Evolutionary conservation across 2,888 invertebrate genomes (phyloP).

Genomic region (Cephus sareptanus): DNA sequence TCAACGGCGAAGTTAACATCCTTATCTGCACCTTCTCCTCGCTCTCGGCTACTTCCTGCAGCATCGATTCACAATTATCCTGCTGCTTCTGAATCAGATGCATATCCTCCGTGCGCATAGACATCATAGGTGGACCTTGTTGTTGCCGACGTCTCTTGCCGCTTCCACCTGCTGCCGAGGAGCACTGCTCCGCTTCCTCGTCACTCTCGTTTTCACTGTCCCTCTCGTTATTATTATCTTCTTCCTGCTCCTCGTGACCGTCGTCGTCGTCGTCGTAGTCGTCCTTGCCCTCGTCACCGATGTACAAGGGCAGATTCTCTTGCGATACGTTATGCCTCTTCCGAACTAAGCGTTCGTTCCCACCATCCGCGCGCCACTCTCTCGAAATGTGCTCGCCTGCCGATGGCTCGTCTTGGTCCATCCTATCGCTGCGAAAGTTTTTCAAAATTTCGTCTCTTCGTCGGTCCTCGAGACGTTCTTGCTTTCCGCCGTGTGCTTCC

Average conservation of each 20-base stretch:
- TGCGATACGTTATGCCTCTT: too few species aligned
- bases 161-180: too few species aligned
- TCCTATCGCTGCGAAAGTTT: conserved; percentile 31
- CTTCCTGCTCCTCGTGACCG: conserved; percentile 38
- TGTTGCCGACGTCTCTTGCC: too few species aligned
- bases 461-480: conserved; percentile 67
- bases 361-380: too few species aligned
- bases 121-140: too few species aligned
- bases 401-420: background rate
- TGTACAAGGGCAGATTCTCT: too few species aligned
- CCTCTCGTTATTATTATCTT: conserved; percentile 30
- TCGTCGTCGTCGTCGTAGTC: conserved; percentile 25
- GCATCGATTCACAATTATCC: conserved; percentile 57
- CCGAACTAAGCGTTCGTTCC: too few species aligned
- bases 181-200: too few species aligned
- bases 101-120: too few species aligned
- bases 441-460: conserved; percentile 45
- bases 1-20: conserved; percentile 18
- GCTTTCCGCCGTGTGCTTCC: conserved; percentile 67
- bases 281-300: conserved; percentile 18
- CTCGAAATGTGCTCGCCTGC: too few species aligned
- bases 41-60: conserved; percentile 39
- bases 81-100: too few species aligned
- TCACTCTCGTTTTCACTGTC: conserved; percentile 36
- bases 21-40: conserved; percentile 21